Percentiles rank a stretch among this genome's conserved stretches.
These are phyloP conservation scores for Phoebastria nigripes DNA, from an alignment of 2,797 vertebrate genomes.

Conservation along the genomic window DNA sequence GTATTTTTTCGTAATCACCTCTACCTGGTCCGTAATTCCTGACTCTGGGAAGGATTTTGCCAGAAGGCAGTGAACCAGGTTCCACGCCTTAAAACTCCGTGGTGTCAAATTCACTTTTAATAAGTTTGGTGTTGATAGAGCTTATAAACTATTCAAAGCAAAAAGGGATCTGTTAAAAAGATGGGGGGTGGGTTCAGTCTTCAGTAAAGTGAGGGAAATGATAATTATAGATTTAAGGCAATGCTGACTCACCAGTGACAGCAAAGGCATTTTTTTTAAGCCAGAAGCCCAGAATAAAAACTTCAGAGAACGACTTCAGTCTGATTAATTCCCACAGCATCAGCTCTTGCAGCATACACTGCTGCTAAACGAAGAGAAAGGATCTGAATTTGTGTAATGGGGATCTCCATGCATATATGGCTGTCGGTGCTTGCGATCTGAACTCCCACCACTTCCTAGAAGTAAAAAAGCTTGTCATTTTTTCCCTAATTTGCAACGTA, in stretches of 20 bases:
- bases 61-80: not conserved
- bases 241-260: conserved; percentile 36
- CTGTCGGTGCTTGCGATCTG: not conserved
- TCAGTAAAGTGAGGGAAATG: not conserved
- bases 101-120: not conserved
- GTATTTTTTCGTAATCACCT: not conserved
- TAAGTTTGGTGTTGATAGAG: not conserved
- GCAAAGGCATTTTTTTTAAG: conserved; percentile 1
- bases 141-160: conserved; percentile 29
- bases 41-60: not conserved
- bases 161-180: not conserved
- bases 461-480: not conserved
- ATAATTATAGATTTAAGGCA: not conserved
- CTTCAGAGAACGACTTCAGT: not conserved
- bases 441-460: not conserved
- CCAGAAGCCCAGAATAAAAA: not conserved
- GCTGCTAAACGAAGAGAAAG: not conserved
- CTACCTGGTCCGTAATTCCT: not conserved
- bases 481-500: not conserved
- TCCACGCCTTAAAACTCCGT: not conserved
- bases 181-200: not conserved
- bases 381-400: not conserved
- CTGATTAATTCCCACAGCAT: conserved; percentile 4
- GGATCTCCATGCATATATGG: not conserved
- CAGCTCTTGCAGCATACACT: not conserved